Percentiles rank a stretch among this genome's conserved stretches.
Evolutionary conservation across 2,888 invertebrate genomes (phyloP).

Genomic region (Tenodera sinensis): DNA sequence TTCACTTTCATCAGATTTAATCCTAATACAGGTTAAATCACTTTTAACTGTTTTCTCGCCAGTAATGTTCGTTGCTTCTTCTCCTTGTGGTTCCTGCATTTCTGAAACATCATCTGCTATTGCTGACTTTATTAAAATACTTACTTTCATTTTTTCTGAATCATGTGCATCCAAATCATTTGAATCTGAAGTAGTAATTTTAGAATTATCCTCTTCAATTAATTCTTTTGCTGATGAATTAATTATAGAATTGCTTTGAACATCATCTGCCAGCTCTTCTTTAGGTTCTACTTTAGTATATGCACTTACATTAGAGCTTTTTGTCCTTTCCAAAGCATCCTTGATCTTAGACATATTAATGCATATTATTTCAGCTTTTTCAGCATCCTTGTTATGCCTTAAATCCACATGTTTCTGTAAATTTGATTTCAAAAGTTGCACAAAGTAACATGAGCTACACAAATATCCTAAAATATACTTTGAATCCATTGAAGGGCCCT

Average conservation of each 20-base stretch:
- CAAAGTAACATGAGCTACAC: constrained; percentile 69
- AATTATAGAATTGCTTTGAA: not conserved
- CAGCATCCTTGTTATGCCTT: constrained; percentile 48
- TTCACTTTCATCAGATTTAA: not conserved
- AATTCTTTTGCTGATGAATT: not conserved
- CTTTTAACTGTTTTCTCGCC: not conserved
- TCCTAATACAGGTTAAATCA: not conserved
- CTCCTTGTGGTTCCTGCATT: not conserved
- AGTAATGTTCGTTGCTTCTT: not conserved
- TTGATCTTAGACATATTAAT: constrained; percentile 42
- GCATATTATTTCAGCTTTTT: constrained; percentile 48
- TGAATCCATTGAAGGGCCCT: constrained; percentile 38
- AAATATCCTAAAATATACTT: constrained; percentile 54
- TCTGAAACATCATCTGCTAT: not conserved
- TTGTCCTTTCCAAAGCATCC: not conserved
- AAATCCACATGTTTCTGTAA: constrained; percentile 60
- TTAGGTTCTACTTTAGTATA: not conserved
- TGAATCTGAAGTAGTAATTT: not conserved
- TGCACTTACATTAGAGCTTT: not conserved
- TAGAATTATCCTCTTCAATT: not conserved
- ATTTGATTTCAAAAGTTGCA: constrained; percentile 60
- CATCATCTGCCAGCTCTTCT: not conserved
- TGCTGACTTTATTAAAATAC: not conserved
- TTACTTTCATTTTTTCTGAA: not conserved
- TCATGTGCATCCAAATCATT: not conserved